Percentiles rank a stretch among this genome's conserved stretches.
Conservation (phyloP, 2,113 vertebrate genomes). For the Pteronura brasiliensis region DNA sequence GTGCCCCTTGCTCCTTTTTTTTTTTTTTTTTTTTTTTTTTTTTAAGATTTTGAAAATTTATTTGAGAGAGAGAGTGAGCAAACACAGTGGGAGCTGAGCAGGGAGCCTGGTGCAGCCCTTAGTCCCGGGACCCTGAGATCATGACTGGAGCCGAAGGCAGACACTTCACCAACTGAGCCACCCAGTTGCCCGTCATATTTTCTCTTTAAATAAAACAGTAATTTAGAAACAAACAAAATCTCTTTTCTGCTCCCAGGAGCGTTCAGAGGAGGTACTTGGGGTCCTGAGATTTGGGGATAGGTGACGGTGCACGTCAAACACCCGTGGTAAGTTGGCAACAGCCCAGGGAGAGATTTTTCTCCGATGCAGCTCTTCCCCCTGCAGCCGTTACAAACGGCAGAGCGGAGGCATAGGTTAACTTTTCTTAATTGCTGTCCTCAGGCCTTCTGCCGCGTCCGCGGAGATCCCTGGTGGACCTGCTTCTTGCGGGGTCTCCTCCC, state of each 20-base stretch:
- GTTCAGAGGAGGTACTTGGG: neutral
- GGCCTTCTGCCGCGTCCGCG: neutral
- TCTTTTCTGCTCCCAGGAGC: neutral
- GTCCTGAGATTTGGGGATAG: neutral
- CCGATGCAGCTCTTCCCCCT: accelerated
- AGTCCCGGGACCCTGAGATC: no score
- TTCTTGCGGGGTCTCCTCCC: neutral
- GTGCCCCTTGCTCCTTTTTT: no score
- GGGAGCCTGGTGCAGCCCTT: no score
- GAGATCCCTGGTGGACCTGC: neutral
- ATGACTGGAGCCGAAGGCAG: no score
- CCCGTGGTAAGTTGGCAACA: neutral
- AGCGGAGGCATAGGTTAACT: neutral
- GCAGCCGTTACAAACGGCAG: accelerated
- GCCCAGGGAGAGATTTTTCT: neutral
- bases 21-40: no score
- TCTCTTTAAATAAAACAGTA: neutral
- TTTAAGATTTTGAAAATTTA: no score
- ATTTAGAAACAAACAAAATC: neutral
- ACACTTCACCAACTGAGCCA: no score
- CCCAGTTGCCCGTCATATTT: neutral
- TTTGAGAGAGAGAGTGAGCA: no score
- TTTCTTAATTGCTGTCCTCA: neutral
- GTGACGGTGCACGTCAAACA: no score
- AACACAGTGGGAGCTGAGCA: no score